A percentile compares a stretch with the other conserved stretches of the same genome.
These are phyloP conservation scores for Kradibia gibbosae DNA, from an alignment of 1,140 invertebrate genomes.

Conservation along the genomic window DNA sequence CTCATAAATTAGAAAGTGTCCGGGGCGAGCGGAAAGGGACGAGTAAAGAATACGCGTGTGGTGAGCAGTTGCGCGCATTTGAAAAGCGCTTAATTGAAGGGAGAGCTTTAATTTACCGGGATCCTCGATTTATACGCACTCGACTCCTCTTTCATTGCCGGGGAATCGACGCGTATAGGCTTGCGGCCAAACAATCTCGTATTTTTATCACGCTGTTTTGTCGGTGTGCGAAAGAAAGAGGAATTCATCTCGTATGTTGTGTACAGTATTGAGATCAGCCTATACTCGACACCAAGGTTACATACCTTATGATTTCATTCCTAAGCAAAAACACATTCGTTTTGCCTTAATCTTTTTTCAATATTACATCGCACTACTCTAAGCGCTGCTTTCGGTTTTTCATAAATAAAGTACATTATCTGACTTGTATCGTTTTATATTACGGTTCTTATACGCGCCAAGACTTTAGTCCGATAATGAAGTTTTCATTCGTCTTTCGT, in stretches of 20 bases:
- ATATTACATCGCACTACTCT: neutral
- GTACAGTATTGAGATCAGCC: neutral
- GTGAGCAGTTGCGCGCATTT: neutral
- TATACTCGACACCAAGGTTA: neutral
- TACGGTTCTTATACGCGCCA: too few relatives aligned
- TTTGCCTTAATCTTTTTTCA: neutral
- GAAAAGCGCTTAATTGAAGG: slow-evolving; percentile 22
- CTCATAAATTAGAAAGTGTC: neutral
- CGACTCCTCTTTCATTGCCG: slow-evolving; percentile 1
- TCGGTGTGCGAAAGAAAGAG: neutral
- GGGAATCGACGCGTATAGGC: neutral
- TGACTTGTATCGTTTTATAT: too few relatives aligned
- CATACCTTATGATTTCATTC: neutral
- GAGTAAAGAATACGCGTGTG: neutral
- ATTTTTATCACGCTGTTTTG: neutral
- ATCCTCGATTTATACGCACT: neutral
- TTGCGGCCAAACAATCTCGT: neutral
- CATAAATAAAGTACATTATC: too few relatives aligned
- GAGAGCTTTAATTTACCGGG: neutral
- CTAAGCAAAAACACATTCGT: neutral
- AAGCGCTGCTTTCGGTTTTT: too few relatives aligned
- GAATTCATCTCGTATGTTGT: neutral
- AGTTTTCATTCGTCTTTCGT: too few relatives aligned
- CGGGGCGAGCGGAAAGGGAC: too few relatives aligned
- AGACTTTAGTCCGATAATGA: too few relatives aligned